phyloP scores from a whole-genome alignment of 2,113 vertebrate genomes.

The Barnardius zonarius region DNA sequence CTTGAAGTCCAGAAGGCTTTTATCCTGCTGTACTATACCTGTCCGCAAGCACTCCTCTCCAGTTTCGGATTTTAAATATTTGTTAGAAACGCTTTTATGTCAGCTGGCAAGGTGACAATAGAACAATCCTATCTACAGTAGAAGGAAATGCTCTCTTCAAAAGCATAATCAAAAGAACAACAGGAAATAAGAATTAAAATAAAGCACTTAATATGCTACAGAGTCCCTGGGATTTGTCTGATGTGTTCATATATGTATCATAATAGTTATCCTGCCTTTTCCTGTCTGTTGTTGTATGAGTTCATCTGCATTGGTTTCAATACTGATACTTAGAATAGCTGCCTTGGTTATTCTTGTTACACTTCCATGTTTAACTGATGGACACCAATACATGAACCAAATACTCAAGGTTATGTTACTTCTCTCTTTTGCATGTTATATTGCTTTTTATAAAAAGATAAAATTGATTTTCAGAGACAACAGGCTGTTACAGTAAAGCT shows the following conservation, averaged over 20 bases:
- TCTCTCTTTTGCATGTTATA: not conserved
- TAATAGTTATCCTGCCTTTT: not conserved
- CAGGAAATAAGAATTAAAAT: not conserved
- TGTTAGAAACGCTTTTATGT: conserved; percentile 40
- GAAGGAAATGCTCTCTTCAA: conserved; percentile 15
- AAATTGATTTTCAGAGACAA: not conserved
- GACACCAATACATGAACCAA: not conserved
- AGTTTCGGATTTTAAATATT: conserved; percentile 14
- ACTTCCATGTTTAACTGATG: not conserved
- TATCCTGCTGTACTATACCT: not conserved
- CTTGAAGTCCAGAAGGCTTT: not conserved
- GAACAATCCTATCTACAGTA: not conserved
- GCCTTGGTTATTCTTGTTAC: not conserved
- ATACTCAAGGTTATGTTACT: not conserved
- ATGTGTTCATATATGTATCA: not conserved
- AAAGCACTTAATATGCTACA: not conserved
- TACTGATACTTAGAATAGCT: not conserved
- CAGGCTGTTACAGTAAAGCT: not conserved
- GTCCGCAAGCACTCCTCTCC: not conserved
- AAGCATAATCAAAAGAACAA: conserved; percentile 14
- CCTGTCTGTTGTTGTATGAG: not conserved
- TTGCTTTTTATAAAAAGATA: not conserved
- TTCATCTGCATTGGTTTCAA: not conserved
- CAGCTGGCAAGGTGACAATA: conserved; percentile 9
- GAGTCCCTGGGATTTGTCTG: not conserved